A percentile compares a stretch with the other conserved stretches of the same genome.
phyloP scores from a whole-genome alignment of 2,888 invertebrate species.

The Atherix ibis region DNA sequence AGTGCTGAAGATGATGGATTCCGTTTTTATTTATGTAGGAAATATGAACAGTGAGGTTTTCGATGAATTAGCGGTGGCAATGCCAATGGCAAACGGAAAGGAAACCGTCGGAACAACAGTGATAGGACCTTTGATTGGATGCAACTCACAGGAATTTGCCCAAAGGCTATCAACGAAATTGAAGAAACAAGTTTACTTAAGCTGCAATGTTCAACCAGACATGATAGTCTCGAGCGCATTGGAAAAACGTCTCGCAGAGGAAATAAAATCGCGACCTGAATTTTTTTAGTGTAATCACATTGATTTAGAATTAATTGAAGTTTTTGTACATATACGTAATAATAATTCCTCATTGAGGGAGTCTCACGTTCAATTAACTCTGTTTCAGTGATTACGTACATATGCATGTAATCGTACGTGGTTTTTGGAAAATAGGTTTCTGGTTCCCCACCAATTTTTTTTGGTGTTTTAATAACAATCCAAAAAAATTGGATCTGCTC shows the following conservation, averaged over 20 bases:
- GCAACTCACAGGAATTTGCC: constrained; percentile 24
- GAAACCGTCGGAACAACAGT: constrained; percentile 27
- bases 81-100: constrained; percentile 16
- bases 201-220: constrained; percentile 32
- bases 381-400: too few species aligned
- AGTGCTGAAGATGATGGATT: constrained; percentile 32
- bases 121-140: constrained; percentile 27
- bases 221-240: constrained; percentile 22
- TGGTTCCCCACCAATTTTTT: too few species aligned
- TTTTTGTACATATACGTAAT: too few species aligned
- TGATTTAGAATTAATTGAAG: too few species aligned
- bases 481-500: too few species aligned
- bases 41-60: constrained; percentile 23
- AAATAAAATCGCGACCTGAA: constrained; percentile 29
- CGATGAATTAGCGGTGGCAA: constrained; percentile 26
- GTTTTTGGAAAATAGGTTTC: too few species aligned
- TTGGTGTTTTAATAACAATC: too few species aligned
- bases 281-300: constrained; percentile 7
- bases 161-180: constrained; percentile 28
- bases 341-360: too few species aligned
- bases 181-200: constrained; percentile 34
- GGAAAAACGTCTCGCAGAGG: constrained; percentile 30
- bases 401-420: too few species aligned
- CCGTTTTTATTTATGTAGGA: constrained; percentile 33
- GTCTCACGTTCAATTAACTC: too few species aligned